Percentiles rank a stretch among this genome's conserved stretches.
These are phyloP conservation scores for Nasonia oneida DNA, from an alignment of 2,888 invertebrate genomes.

Conservation along the genomic window DNA sequence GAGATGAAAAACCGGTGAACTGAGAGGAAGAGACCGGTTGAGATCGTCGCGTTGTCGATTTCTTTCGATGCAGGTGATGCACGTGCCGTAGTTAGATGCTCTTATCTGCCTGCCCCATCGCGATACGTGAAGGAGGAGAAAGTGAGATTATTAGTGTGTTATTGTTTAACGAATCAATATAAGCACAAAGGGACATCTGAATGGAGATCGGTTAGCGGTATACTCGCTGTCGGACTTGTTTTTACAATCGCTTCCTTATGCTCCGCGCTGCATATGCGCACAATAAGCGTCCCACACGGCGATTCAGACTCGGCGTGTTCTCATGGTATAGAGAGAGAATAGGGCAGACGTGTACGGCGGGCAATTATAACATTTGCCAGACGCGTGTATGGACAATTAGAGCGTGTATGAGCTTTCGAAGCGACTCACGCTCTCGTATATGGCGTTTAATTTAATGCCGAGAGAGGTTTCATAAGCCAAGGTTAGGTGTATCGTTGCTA, in stretches of 20 bases:
- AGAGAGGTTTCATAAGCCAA: conserved; percentile 1
- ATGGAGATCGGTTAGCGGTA: conserved; percentile 1
- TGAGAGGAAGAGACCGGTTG: not conserved
- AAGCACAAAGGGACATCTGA: not conserved
- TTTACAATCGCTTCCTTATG: not conserved
- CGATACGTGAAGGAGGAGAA: not conserved
- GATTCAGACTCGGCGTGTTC: not conserved
- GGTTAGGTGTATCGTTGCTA: conserved; percentile 2
- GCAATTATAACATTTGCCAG: conserved; percentile 12
- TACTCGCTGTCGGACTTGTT: not conserved
- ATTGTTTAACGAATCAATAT: not conserved
- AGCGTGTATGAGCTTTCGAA: not conserved
- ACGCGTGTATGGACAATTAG: conserved; percentile 7
- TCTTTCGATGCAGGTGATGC: conserved; percentile 4
- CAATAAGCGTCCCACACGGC: not conserved
- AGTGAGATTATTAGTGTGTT: conserved; percentile 6
- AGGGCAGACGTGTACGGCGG: not conserved
- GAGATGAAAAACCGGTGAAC: not conserved
- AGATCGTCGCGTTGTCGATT: not conserved
- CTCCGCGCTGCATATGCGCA: not conserved
- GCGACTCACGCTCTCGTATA: not conserved
- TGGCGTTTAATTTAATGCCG: not conserved
- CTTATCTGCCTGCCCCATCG: not conserved
- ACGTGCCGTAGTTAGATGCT: not conserved
- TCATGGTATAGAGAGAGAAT: not conserved